Percentiles rank a stretch among this genome's conserved stretches.
phyloP scores from a whole-genome alignment of 2,888 invertebrate genomes.

The Corythucha ciliata region DNA sequence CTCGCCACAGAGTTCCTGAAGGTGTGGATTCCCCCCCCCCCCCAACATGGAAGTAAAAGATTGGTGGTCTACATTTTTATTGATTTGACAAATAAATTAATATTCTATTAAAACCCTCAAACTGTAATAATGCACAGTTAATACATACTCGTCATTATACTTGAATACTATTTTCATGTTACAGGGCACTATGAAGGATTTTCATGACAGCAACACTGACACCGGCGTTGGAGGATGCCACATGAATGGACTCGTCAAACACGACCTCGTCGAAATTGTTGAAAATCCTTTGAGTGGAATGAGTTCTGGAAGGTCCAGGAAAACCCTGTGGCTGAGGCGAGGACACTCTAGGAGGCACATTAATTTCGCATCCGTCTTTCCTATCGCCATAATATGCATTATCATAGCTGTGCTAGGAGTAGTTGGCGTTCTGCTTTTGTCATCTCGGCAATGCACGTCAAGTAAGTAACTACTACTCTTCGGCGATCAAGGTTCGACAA shows the following conservation, averaged over 20 bases:
- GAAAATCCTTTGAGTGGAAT: conserved; percentile 26
- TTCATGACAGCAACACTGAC: too few relatives aligned
- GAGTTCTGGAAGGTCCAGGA: conserved; percentile 19
- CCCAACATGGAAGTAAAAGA: too few relatives aligned
- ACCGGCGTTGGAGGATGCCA: conserved; percentile 14
- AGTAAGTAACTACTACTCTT: conserved; percentile 7
- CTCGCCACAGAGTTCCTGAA: too few relatives aligned
- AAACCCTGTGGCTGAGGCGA: conserved; percentile 25
- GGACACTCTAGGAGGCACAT: conserved; percentile 19
- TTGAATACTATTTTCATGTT: too few relatives aligned
- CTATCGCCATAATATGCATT: conserved; percentile 21
- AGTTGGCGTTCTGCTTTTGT: conserved; percentile 22
- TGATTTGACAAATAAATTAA: too few relatives aligned
- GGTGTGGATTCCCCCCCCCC: too few relatives aligned
- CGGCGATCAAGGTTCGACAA: too few relatives aligned
- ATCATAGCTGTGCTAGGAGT: conserved; percentile 22
- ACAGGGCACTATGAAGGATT: too few relatives aligned
- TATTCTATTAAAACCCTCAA: too few relatives aligned
- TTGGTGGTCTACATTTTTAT: too few relatives aligned
- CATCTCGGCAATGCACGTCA: conserved; percentile 20
- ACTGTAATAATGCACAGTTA: too few relatives aligned
- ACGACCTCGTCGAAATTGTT: conserved; percentile 28
- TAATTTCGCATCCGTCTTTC: conserved; percentile 19
- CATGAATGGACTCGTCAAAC: conserved; percentile 20
- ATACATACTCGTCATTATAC: too few relatives aligned